Percentiles rank a stretch among this genome's conserved stretches.
Evolutionary conservation across 1,140 invertebrate genomes (phyloP).

Genomic region (Tenebrio molitor): DNA sequence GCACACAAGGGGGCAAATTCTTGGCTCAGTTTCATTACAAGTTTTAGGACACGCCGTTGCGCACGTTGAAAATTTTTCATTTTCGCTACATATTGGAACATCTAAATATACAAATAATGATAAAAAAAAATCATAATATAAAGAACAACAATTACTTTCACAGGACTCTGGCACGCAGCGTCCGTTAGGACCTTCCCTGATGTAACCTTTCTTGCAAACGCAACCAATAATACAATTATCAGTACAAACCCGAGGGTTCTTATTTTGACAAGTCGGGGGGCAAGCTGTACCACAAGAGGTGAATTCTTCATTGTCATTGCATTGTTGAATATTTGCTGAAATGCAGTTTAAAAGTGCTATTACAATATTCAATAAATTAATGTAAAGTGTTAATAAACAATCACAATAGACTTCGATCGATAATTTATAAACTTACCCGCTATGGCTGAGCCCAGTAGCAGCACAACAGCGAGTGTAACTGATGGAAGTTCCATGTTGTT

Average conservation of each 20-base stretch:
- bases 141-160: conserved; percentile 14
- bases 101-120: not conserved
- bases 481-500: too few relatives aligned
- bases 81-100: conserved; percentile 19
- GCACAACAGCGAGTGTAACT: too few relatives aligned
- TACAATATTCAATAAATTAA: too few relatives aligned
- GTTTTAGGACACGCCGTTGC: conserved; percentile 28
- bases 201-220: conserved; percentile 38
- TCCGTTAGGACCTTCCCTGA: not conserved
- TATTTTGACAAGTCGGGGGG: conserved; percentile 40
- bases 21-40: conserved; percentile 7
- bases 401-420: too few relatives aligned
- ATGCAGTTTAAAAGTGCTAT: too few relatives aligned
- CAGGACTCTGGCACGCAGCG: conserved; percentile 4
- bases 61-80: conserved; percentile 35
- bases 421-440: too few relatives aligned
- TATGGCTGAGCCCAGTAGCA: too few relatives aligned
- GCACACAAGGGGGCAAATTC: conserved; percentile 38
- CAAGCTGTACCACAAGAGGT: conserved; percentile 13
- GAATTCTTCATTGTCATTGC: conserved; percentile 40
- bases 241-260: not conserved
- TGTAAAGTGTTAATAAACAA: too few relatives aligned
- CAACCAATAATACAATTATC: conserved; percentile 28
- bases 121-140: not conserved
- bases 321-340: not conserved